Base-by-base conservation (phyloP, 2,113 vertebrate genomes). In the Dolichotis patagonum region DNA sequence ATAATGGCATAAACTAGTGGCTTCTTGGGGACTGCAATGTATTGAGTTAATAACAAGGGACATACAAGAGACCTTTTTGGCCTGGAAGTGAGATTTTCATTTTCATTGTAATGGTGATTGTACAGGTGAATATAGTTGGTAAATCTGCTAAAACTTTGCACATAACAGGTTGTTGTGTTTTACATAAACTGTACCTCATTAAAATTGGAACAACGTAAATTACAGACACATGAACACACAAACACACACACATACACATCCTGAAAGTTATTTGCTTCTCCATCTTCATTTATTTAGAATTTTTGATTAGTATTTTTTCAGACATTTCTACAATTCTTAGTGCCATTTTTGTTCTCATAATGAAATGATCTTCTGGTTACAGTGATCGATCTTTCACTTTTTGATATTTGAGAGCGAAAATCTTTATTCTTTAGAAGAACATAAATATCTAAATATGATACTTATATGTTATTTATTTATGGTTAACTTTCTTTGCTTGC, bases 291-390 rank as follows among this genome's bases (percentile, higher is more conserved):
- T 93, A 71, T 81, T 91, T 58, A 63, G 58, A 87, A 78, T 54
- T 93, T 90, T n/a, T 58, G 19, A 58, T 78, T 77, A n/a, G 5
- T 69, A n/a, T 41, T 95, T 97, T 81, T 46, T 19, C 5, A 56
- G 16, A 41, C 0, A 20, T 93, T 87, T 46, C 52, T 3, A 52
- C 1, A 62, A 69, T 4, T 82, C 85, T 95, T 77, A 78, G 0
- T 90, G 32, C 32, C 3, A 49, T 1, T 49, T 11, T 67, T 91
- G 7, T 91, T 20, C 43, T 60, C 30, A 60, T 62, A 71, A 62
- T 52, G 13, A 78, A 52, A 26, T 65, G 38, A 35, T 75, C 46
- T 85, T 91, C 22, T 56, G 71, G 7, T 91, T 13, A n/a, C 67
- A 1, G 1, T 56, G 56, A 62, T 49, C 5, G 58, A 26, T 60